A percentile compares a stretch with the other conserved stretches of the same genome.
phyloP scores from a whole-genome alignment of 1,140 invertebrate genomes.

The Tribolium castaneum region DNA sequence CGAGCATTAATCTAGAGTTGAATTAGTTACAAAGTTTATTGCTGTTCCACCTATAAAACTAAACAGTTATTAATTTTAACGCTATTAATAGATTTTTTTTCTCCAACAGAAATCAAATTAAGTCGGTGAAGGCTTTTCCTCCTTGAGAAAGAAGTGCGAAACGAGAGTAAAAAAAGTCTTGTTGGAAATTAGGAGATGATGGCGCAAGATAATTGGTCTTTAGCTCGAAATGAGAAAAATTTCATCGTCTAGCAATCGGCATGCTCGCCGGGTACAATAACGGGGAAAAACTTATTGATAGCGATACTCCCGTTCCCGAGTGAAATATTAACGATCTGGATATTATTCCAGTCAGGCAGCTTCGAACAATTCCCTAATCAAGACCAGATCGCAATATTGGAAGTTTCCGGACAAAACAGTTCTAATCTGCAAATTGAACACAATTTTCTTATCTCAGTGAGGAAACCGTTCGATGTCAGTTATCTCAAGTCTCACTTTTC shows the following conservation, averaged over 20 bases:
- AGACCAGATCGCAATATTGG: conserved; percentile 1
- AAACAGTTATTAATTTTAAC: not conserved
- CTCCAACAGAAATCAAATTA: no score
- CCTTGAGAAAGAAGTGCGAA: not conserved
- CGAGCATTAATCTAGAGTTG: not conserved
- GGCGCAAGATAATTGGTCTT: not conserved
- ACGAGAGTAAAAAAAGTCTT: not conserved
- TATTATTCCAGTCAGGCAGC: conserved; percentile 13
- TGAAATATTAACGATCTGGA: not conserved
- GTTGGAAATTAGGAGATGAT: not conserved
- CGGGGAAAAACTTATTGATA: not conserved
- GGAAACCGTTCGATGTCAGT: conserved; percentile 3
- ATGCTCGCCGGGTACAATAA: not conserved
- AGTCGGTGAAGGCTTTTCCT: no score
- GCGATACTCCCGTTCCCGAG: not conserved
- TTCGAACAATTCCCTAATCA: conserved; percentile 4
- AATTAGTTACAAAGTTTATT: not conserved
- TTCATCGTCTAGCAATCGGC: not conserved
- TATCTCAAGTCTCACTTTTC: conserved; percentile 8
- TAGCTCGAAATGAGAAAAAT: not conserved
- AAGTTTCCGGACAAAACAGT: conserved; percentile 9
- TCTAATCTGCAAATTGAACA: conserved; percentile 30
- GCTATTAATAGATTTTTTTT: no score
- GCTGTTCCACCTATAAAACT: not conserved
- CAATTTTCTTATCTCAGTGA: conserved; percentile 14